A percentile compares a stretch with the other conserved stretches of the same genome.
phyloP scores from a whole-genome alignment of 2,888 invertebrate genomes.

The Aphodius sticticus region DNA sequence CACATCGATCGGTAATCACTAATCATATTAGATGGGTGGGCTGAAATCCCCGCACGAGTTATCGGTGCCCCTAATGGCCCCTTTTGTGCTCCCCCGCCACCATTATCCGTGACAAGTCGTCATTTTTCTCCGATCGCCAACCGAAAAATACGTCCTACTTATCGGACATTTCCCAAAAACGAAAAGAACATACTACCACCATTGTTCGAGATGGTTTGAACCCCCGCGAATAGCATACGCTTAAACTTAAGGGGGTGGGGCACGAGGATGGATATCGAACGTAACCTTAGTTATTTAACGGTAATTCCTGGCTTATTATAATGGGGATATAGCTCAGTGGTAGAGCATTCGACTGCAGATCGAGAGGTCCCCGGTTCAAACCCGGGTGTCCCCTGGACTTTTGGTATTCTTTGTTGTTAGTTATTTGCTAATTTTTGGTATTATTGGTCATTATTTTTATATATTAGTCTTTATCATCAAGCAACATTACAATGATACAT shows the following conservation, averaged over 20 bases:
- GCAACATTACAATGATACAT: no score
- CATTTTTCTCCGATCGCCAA: not conserved
- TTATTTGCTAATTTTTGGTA: no score
- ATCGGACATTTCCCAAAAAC: not conserved
- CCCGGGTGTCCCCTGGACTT: conserved; percentile 71
- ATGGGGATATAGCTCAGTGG: conserved; percentile 52
- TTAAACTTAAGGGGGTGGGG: not conserved
- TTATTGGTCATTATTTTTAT: no score
- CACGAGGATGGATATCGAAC: not conserved
- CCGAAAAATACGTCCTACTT: not conserved
- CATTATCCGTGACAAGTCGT: not conserved
- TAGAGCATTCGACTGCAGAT: conserved; percentile 70
- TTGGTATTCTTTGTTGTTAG: not conserved
- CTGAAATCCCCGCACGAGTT: not conserved
- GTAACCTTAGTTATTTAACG: no score
- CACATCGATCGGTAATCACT: not conserved
- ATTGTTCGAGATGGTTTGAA: not conserved
- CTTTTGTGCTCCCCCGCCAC: not conserved
- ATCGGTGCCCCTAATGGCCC: not conserved
- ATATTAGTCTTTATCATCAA: no score
- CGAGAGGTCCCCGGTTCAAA: conserved; percentile 80
- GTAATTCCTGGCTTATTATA: no score
- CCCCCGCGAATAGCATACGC: not conserved
- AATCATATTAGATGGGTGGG: not conserved
- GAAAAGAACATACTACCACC: not conserved